Evolutionary conservation across 37 sponge, comb jelly and placozoan genomes (phyloP).

Genomic region (Hormiphora californensis): DNA sequence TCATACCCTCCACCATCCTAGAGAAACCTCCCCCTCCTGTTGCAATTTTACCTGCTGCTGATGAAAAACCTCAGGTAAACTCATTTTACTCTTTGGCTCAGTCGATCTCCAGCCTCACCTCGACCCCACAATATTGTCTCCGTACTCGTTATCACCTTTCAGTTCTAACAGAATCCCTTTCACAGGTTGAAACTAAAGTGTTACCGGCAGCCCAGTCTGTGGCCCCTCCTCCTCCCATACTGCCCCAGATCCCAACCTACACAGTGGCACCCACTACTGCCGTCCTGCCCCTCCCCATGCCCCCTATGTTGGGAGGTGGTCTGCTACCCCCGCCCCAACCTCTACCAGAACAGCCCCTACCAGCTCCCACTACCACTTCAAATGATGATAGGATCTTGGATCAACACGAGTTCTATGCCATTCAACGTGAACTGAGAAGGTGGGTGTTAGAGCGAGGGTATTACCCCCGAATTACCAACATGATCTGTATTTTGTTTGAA

Average conservation of each 20-base stretch:
- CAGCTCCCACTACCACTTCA: background rate
- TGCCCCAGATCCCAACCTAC: background rate
- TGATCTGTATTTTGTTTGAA: no score
- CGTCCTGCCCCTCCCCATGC: background rate
- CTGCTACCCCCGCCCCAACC: slow-evolving; percentile 48
- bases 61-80: no score
- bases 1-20: slow-evolving; percentile 1
- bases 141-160: no score
- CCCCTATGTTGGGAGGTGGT: background rate
- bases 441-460: no score
- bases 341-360: slow-evolving; percentile 26
- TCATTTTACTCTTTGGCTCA: no score
- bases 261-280: background rate
- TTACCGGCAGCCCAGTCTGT: no score
- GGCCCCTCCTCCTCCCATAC: background rate
- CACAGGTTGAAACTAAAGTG: no score
- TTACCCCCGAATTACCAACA: no score
- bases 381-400: slow-evolving; percentile 44
- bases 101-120: no score
- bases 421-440: slow-evolving; percentile 30
- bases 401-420: slow-evolving; percentile 40
- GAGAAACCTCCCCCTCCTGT: slow-evolving; percentile 38
- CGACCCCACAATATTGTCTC: no score
- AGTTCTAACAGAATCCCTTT: no score
- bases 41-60: slow-evolving; percentile 32